Evolutionary conservation across 2,888 invertebrate species (phyloP).

Genomic region (Selenia dentaria): DNA sequence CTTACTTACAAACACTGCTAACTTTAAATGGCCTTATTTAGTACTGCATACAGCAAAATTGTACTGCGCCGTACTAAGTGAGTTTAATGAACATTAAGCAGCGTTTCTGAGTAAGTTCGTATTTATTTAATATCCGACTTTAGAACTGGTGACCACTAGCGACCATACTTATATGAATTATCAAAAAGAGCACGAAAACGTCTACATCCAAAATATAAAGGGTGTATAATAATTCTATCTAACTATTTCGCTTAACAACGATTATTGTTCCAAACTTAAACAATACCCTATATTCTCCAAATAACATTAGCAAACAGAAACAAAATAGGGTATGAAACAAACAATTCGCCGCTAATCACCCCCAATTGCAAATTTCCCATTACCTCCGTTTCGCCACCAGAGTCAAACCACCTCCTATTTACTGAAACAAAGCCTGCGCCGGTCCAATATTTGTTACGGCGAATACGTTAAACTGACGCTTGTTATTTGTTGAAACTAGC

Average conservation of each 20-base stretch:
- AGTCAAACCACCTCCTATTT: not conserved
- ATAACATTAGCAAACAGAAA: not conserved
- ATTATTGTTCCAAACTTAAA: not conserved
- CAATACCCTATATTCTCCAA: not conserved
- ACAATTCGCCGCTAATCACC: not conserved
- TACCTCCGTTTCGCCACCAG: not conserved
- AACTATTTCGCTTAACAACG: not conserved
- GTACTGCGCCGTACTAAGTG: too few species aligned
- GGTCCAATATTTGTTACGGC: not conserved
- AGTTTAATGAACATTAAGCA: too few species aligned
- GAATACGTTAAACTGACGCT: not conserved
- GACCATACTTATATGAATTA: too few species aligned
- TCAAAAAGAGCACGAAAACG: too few species aligned
- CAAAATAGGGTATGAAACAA: not conserved
- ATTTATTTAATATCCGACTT: too few species aligned
- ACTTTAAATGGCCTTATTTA: too few species aligned
- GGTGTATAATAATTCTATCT: not conserved
- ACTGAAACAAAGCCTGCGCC: not conserved
- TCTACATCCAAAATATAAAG: too few species aligned
- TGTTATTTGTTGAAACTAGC: not conserved
- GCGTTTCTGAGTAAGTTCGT: too few species aligned
- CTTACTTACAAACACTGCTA: too few species aligned
- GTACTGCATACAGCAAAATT: too few species aligned
- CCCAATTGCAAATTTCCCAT: not conserved
- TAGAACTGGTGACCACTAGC: too few species aligned